Percentiles rank a stretch among this genome's conserved stretches.
Evolutionary conservation across 2,888 invertebrate species (phyloP).

Genomic region (Cheilosia vulpina): DNA sequence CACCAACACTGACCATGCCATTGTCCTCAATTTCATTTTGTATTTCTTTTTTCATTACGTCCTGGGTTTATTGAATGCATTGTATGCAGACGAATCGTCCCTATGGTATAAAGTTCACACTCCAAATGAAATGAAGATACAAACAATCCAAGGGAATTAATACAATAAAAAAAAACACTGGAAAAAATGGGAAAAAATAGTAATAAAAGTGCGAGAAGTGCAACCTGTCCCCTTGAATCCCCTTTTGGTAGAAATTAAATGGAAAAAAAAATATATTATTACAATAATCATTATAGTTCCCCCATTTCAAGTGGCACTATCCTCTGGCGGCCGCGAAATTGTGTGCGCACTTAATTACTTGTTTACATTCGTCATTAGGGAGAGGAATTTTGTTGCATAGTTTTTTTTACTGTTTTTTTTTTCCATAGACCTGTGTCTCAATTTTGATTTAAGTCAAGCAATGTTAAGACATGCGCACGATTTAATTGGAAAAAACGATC

Average conservation of each 20-base stretch:
- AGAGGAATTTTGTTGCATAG: slow-evolving; percentile 51
- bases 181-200: slow-evolving; percentile 19
- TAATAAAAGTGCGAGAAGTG: slow-evolving; percentile 55
- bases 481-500: too few species aligned
- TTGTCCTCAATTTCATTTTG: slow-evolving; percentile 60
- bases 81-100: slow-evolving; percentile 60
- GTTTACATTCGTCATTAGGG: slow-evolving; percentile 74
- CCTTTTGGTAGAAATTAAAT: slow-evolving; percentile 21
- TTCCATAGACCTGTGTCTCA: background rate
- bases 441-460: slow-evolving; percentile 15
- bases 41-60: slow-evolving; percentile 7
- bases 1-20: slow-evolving; percentile 45
- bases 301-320: slow-evolving; percentile 49
- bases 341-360: slow-evolving; percentile 72
- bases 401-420: slow-evolving; percentile 4
- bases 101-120: slow-evolving; percentile 63
- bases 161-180: slow-evolving; percentile 7
- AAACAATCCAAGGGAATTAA: slow-evolving; percentile 67
- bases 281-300: slow-evolving; percentile 64
- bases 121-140: slow-evolving; percentile 73
- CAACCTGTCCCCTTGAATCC: slow-evolving; percentile 60
- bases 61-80: slow-evolving; percentile 50
- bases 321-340: slow-evolving; percentile 35
- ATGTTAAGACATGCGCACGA: background rate
- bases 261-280: slow-evolving; percentile 51